These are phyloP conservation scores for Nesospiza acunhae DNA, from an alignment of 2,113 vertebrate genomes.

Conservation along the genomic window DNA sequence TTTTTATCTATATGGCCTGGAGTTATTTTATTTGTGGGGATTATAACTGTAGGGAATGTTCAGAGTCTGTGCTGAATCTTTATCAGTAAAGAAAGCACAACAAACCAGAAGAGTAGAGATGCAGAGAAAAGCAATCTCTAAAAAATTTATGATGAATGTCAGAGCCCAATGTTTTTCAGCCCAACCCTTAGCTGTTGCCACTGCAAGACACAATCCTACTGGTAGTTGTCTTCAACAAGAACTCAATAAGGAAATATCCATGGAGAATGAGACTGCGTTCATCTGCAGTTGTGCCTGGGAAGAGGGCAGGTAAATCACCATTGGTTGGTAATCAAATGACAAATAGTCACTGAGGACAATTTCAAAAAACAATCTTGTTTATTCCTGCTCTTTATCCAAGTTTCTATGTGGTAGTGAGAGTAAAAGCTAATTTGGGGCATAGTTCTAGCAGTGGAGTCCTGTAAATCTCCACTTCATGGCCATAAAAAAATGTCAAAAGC, in stretches of 20 bases:
- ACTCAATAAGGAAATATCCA: neutral
- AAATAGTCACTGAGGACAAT: neutral
- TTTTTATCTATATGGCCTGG: neutral
- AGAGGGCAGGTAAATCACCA: neutral
- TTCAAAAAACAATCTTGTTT: neutral
- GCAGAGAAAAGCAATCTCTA: neutral
- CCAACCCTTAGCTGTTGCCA: neutral
- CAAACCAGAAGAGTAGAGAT: neutral
- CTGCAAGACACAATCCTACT: neutral
- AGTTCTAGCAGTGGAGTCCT: neutral
- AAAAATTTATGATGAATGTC: neutral
- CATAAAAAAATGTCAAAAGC: neutral
- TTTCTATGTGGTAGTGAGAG: fast-evolving
- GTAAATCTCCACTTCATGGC: neutral
- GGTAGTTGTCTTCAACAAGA: neutral
- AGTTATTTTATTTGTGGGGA: neutral
- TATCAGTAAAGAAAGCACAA: neutral
- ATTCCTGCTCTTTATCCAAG: neutral
- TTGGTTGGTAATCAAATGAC: neutral
- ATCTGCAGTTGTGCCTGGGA: neutral
- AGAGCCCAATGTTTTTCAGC: neutral
- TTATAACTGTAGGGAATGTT: neutral
- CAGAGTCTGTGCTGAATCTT: neutral
- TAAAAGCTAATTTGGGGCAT: neutral
- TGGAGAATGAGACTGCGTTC: neutral